phyloP scores from a whole-genome alignment of 2,113 vertebrate genomes.

The Neolamprologus toae region DNA sequence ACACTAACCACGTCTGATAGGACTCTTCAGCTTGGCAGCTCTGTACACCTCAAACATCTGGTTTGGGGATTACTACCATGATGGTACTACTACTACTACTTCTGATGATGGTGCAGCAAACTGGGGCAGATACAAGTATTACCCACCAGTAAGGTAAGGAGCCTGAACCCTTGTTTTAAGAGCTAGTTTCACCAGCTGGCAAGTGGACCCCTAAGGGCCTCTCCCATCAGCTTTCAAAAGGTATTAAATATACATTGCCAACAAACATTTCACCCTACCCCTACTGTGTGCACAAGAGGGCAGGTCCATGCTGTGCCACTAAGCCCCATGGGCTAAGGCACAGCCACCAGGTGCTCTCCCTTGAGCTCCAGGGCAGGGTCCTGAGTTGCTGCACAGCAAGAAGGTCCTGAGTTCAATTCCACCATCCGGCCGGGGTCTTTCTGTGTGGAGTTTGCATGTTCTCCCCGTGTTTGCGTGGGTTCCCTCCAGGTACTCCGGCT shows the following conservation, averaged over 20 bases:
- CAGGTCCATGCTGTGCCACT: neutral
- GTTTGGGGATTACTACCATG: neutral
- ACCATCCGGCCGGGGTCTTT: too few species aligned
- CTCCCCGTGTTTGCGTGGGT: too few species aligned
- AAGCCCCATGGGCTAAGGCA: accelerated
- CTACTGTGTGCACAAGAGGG: neutral
- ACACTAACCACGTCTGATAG: neutral
- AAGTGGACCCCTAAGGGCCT: neutral
- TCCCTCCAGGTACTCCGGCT: too few species aligned
- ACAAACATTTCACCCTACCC: neutral
- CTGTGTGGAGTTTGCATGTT: too few species aligned
- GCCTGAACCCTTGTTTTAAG: neutral
- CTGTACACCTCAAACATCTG: neutral
- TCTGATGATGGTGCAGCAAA: neutral
- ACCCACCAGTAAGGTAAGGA: neutral
- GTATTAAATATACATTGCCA: neutral
- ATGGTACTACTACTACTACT: neutral
- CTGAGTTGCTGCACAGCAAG: too few species aligned
- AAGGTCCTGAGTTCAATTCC: too few species aligned
- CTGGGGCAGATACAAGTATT: neutral
- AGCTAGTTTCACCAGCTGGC: neutral
- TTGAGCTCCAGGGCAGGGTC: neutral
- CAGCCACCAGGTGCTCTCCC: neutral
- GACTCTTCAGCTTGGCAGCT: neutral
- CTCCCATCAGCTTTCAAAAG: neutral